A percentile compares a stretch with the other conserved stretches of the same genome.
phyloP scores from a whole-genome alignment of 2,113 vertebrate species.

The Orthonyx spaldingii region DNA sequence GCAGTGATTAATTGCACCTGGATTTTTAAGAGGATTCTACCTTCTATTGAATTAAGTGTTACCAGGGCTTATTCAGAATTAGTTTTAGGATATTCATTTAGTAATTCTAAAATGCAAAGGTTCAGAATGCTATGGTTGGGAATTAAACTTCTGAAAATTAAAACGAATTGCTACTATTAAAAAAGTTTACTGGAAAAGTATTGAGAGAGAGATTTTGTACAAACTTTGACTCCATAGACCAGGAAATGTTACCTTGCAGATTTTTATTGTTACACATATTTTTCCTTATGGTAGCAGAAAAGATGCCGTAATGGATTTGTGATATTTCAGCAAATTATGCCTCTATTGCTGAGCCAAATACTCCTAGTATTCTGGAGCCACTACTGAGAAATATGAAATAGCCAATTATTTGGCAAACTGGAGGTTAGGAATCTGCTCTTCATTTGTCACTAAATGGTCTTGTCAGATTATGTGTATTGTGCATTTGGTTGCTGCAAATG shows the following conservation, averaged over 20 bases:
- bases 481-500: not conserved
- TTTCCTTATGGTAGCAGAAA: not conserved
- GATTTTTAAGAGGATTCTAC: slow-evolving; percentile 16
- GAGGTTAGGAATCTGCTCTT: not conserved
- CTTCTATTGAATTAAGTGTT: slow-evolving; percentile 3
- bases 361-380: not conserved
- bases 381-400: not conserved
- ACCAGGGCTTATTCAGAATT: not conserved
- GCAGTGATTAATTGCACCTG: slow-evolving; percentile 32
- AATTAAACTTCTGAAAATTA: not conserved
- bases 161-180: not conserved
- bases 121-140: not conserved
- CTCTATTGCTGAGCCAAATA: not conserved
- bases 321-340: not conserved
- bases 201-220: not conserved
- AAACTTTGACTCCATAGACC: not conserved
- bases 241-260: not conserved
- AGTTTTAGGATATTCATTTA: not conserved
- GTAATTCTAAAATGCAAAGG: not conserved
- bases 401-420: not conserved
- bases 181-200: not conserved
- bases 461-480: not conserved
- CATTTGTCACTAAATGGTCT: not conserved
- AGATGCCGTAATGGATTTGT: not conserved
- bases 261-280: not conserved